Evolutionary conservation across 2,888 invertebrate genomes (phyloP), one percentile per base, ranked within the genome.

Genomic region (Ochropleura plecta): DNA sequence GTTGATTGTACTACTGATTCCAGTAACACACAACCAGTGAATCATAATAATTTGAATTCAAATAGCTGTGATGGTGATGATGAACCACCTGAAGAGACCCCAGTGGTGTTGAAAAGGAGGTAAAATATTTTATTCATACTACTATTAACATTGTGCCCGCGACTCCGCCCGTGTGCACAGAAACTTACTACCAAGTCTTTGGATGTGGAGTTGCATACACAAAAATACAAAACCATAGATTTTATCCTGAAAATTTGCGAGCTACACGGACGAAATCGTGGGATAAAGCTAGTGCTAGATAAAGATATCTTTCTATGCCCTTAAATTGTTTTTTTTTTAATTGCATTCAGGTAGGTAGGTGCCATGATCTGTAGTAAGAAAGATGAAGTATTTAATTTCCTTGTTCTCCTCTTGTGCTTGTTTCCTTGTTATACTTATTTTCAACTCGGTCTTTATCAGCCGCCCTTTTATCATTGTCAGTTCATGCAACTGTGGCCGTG

Each of bases 71-170:
- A 96, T 79, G 97, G 95, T 12, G 97, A 94, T 59, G 93, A 97
- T 76, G 96, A 96, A 30, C 97, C 97, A 1, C 96, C 96, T 30
- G 96, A 97, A 83, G 95, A 97, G 77, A 96, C 93, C 81, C 91
- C 96, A n/a, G 85, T 95, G n/a, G 94, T 93, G 44, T 91, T 97
- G 49, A 97, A 97, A 91, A 94, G 97, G 92, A 97, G 97, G 97
- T 97, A 92, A 82, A 1, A 12, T 30, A n/a, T 48, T 20, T 20
- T n/a, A 44, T 63, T 9, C 16, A n/a, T 44, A 30, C 14, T n/a
- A n/a, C 10, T 42, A n/a, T 12, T n/a, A 7, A 44, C 42, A n/a
- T 42, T 5, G 30, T 14, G 14, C 30, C 30, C n/a, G 12, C 7
- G 18, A 12, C 30, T 30, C 16, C 30, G 57, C 30, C 16, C 14